A percentile compares a stretch with the other conserved stretches of the same genome.
Conservation (phyloP, 2,113 vertebrate species). For the Piprites chloris region DNA sequence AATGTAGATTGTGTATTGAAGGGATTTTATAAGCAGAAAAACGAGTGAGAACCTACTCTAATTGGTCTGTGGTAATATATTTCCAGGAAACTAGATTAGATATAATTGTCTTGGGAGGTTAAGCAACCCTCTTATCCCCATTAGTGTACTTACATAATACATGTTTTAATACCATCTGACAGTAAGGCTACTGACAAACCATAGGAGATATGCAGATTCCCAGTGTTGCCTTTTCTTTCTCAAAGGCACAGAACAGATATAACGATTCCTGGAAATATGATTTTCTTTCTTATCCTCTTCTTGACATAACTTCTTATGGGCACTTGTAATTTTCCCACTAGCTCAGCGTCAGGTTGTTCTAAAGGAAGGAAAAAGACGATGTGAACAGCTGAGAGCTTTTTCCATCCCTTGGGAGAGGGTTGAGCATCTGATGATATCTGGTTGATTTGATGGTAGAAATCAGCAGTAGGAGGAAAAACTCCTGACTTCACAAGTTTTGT, state of each 20-base stretch:
- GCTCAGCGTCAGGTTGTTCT: background rate
- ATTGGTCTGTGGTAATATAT: conserved; percentile 24
- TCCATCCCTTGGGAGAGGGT: background rate
- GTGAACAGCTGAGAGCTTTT: background rate
- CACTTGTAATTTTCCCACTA: background rate
- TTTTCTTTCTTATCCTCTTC: background rate
- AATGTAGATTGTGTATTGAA: background rate
- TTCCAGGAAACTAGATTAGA: conserved; percentile 43
- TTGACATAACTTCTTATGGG: background rate
- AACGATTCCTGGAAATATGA: rapidly evolving
- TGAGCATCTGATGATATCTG: background rate
- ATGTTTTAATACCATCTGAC: conserved; percentile 33
- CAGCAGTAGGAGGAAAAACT: background rate
- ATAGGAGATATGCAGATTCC: background rate
- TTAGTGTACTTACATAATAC: conserved; percentile 45
- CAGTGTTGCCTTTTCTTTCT: background rate
- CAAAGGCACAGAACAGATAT: background rate
- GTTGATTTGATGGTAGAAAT: background rate
- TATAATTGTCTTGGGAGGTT: conserved; percentile 7
- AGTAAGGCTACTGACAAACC: background rate
- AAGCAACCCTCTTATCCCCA: conserved; percentile 30
- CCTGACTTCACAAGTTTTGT: background rate
- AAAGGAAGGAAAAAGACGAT: background rate
- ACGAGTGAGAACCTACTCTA: background rate
- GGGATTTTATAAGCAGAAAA: background rate